Evolutionary conservation across 2,797 vertebrate genomes (phyloP).

Genomic region (Scolopax bukidnonensis): DNA sequence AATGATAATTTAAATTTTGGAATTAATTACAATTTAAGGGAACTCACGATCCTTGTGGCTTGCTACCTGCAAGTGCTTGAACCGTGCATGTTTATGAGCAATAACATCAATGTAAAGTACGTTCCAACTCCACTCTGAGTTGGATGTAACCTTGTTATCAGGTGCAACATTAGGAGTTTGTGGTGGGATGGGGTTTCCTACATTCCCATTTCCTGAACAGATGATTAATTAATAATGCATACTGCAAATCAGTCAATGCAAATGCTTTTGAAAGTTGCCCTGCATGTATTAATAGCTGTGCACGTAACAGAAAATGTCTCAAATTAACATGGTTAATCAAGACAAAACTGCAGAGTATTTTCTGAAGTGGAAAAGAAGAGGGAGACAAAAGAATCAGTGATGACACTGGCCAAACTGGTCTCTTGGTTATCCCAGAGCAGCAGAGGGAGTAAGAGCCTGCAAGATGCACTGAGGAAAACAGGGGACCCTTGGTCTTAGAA

Average conservation of each 20-base stretch:
- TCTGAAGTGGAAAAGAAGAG: not conserved
- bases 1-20: not conserved
- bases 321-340: not conserved
- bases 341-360: not conserved
- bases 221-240: not conserved
- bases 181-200: not conserved
- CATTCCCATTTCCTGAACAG: not conserved
- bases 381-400: not conserved
- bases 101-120: not conserved
- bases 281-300: not conserved
- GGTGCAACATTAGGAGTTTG: not conserved
- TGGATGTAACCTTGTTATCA: not conserved
- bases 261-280: not conserved
- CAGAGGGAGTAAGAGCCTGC: not conserved
- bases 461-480: not conserved
- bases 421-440: not conserved
- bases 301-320: not conserved
- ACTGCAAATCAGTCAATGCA: not conserved
- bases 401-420: too few relatives aligned
- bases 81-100: not conserved
- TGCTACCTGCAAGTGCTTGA: not conserved
- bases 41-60: not conserved
- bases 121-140: not conserved
- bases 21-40: not conserved
- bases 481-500: not conserved